Percentiles rank a stretch among this genome's conserved stretches.
Evolutionary conservation across 92 coral and sea anemone genomes (phyloP).

Genomic region (Palythoa heliodiscus): DNA sequence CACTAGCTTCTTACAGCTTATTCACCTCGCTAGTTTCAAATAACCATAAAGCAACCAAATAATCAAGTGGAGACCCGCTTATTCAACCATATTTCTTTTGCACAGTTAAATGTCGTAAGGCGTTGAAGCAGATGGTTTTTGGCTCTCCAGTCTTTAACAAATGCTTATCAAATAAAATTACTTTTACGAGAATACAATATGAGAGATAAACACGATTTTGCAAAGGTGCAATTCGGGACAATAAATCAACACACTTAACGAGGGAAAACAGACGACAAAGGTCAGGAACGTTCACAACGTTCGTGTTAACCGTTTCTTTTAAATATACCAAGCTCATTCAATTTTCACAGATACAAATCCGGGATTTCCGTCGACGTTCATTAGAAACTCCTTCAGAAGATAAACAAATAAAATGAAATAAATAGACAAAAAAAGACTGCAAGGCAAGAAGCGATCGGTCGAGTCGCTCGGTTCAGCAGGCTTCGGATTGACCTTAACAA

Average conservation of each 20-base stretch:
- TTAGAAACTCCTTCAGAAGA: background rate
- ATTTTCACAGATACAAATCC: background rate
- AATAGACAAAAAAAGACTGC: conserved; percentile 13
- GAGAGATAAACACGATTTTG: conserved; percentile 21
- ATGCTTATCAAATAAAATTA: conserved; percentile 33
- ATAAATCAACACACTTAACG: conserved; percentile 15
- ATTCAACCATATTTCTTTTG: conserved; percentile 2
- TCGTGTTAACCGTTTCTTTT: conserved; percentile 11
- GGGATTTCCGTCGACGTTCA: background rate
- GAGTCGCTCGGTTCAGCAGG: background rate
- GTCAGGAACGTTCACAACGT: conserved; percentile 1
- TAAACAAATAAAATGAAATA: conserved; percentile 1
- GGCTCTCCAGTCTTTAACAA: conserved; percentile 23
- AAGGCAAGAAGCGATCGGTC: background rate
- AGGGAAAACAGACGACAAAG: conserved; percentile 17
- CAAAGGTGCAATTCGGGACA: conserved; percentile 39
- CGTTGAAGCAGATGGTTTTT: background rate
- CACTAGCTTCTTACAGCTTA: background rate
- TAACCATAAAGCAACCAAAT: background rate
- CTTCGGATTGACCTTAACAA: conserved; percentile 17
- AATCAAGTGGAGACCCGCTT: background rate
- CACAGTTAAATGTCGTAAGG: background rate
- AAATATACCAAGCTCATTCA: background rate
- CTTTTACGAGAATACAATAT: conserved; percentile 5
- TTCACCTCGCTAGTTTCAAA: background rate